Evolutionary conservation across 2,888 invertebrate species (phyloP).

Genomic region (Conops quadrifasciatus): DNA sequence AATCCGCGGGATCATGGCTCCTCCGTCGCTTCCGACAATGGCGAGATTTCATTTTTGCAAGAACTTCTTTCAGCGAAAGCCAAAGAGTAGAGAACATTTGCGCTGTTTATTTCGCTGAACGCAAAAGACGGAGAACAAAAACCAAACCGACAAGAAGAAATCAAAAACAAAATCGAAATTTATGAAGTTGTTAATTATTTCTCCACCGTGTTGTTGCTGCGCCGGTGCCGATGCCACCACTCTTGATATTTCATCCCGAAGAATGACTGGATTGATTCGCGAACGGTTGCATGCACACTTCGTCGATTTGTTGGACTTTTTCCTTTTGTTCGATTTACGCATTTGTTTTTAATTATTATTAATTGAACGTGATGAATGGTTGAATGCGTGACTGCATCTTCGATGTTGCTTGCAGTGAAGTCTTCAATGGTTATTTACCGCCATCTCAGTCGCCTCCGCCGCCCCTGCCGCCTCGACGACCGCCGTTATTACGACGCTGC

Average conservation of each 20-base stretch:
- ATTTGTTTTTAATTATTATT: constrained; percentile 33
- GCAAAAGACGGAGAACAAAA: too few species aligned
- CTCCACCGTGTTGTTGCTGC: not conserved
- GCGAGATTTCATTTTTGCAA: too few species aligned
- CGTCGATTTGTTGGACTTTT: not conserved
- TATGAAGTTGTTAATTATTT: constrained; percentile 3
- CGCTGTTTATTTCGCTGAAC: too few species aligned
- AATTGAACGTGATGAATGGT: constrained; percentile 36
- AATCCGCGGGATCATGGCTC: constrained; percentile 41
- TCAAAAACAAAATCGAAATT: too few species aligned
- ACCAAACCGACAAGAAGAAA: too few species aligned
- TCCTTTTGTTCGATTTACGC: constrained; percentile 10
- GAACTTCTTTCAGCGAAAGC: too few species aligned
- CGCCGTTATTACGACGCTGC: not conserved
- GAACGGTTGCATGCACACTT: too few species aligned
- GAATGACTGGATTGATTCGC: not conserved
- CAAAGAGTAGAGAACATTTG: too few species aligned
- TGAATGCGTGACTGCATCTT: constrained; percentile 26
- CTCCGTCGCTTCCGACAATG: too few species aligned
- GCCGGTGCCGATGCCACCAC: not conserved
- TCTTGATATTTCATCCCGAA: not conserved
- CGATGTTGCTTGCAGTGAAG: constrained; percentile 22
- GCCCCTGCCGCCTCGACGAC: not conserved
- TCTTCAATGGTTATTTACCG: constrained; percentile 6
- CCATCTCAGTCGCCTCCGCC: too few species aligned